Percentiles rank a stretch among this genome's conserved stretches.
Evolutionary conservation across 2,797 vertebrate genomes (phyloP).

Genomic region (Darevskia mixta): DNA sequence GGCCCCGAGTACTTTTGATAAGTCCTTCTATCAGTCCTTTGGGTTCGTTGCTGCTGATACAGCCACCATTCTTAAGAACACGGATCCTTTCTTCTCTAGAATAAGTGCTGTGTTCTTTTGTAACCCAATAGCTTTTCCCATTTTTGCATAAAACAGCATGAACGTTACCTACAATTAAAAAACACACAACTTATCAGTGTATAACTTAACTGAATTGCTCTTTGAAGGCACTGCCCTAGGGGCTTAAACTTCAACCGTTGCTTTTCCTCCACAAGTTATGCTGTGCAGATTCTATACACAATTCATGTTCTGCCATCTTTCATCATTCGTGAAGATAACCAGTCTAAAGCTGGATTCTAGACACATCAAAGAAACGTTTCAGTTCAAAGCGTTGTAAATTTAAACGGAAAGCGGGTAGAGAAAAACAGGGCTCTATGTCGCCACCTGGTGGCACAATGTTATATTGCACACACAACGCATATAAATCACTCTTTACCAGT

Average conservation of each 20-base stretch:
- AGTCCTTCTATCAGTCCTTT: slow-evolving; percentile 70
- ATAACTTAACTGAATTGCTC: fast-evolving
- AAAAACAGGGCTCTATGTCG: no score
- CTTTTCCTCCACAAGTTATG: neutral
- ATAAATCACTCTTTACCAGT: no score
- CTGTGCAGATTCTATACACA: neutral
- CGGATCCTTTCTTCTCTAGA: slow-evolving; percentile 63
- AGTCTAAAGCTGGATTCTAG: neutral
- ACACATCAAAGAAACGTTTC: no score
- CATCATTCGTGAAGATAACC: neutral
- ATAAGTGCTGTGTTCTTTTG: slow-evolving; percentile 75
- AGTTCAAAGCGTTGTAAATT: no score
- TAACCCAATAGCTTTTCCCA: slow-evolving; percentile 72
- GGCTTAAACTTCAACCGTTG: neutral
- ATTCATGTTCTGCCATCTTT: neutral
- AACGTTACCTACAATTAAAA: slow-evolving; percentile 71
- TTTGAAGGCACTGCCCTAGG: neutral
- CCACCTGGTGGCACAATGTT: no score
- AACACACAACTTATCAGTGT: neutral
- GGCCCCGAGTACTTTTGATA: slow-evolving; percentile 66
- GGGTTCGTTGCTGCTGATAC: slow-evolving; percentile 66
- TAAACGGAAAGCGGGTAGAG: no score
- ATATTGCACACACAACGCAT: no score
- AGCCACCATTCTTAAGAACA: slow-evolving; percentile 62
- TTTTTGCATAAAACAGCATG: slow-evolving; percentile 77